These are phyloP conservation scores for Cephonodes hylas DNA, from an alignment of 2,888 invertebrate species.

Conservation along the genomic window DNA sequence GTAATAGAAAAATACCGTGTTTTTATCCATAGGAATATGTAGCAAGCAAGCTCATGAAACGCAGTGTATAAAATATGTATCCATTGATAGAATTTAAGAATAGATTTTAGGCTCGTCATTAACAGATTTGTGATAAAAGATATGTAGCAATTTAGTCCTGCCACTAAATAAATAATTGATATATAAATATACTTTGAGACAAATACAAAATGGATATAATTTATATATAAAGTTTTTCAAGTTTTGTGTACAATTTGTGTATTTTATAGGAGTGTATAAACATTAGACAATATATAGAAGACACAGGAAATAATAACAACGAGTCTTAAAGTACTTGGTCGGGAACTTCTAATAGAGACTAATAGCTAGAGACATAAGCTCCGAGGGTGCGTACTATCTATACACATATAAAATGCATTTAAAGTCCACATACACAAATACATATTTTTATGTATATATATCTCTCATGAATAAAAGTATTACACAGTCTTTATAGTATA, in stretches of 20 bases:
- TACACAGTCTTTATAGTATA: slow-evolving; percentile 76
- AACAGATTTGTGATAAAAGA: background rate
- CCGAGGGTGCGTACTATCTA: slow-evolving; percentile 72
- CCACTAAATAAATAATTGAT: background rate
- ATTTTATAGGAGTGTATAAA: slow-evolving; percentile 24
- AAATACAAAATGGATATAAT: background rate
- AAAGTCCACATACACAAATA: slow-evolving; percentile 51
- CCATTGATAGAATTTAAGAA: background rate
- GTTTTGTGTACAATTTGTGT: slow-evolving; percentile 7
- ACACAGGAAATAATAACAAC: slow-evolving; percentile 53
- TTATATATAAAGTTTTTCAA: background rate
- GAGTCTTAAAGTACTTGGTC: slow-evolving; percentile 79
- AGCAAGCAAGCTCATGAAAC: background rate
- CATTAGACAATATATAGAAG: slow-evolving; percentile 26
- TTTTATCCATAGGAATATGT: background rate
- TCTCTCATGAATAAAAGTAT: slow-evolving; percentile 73
- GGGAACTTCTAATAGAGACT: slow-evolving; percentile 76
- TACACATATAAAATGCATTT: slow-evolving; percentile 58
- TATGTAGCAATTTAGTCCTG: background rate
- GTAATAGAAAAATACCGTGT: slow-evolving; percentile 13
- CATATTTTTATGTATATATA: slow-evolving; percentile 43
- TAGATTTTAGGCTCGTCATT: slow-evolving; percentile 4
- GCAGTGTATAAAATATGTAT: background rate
- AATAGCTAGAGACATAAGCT: slow-evolving; percentile 77
- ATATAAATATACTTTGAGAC: background rate